A percentile compares a stretch with the other conserved stretches of the same genome.
Evolutionary conservation across 1,140 invertebrate species (phyloP).

Genomic region (Zaprionus kolodkinae): DNA sequence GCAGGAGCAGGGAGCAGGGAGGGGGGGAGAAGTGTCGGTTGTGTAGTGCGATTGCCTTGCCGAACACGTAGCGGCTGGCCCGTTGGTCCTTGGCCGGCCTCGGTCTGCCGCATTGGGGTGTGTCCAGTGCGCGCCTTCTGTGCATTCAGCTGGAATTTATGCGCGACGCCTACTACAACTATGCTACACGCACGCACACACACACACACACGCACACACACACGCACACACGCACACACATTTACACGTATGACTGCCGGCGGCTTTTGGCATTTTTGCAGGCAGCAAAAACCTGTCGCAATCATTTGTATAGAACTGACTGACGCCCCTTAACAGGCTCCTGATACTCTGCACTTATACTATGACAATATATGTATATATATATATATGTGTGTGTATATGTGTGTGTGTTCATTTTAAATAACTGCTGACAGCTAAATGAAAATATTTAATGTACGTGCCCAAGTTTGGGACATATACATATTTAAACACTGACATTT

Average conservation of each 20-base stretch:
- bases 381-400: neutral
- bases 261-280: neutral
- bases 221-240: neutral
- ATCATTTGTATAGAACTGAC: slow-evolving; percentile 20
- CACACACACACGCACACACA: neutral
- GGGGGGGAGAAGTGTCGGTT: neutral
- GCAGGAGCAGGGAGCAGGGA: no score
- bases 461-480: slow-evolving; percentile 44
- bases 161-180: slow-evolving; percentile 29
- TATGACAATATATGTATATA: neutral
- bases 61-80: neutral
- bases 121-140: slow-evolving; percentile 50
- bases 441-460: slow-evolving; percentile 79
- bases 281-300: neutral
- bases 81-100: slow-evolving; percentile 19
- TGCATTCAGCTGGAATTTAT: slow-evolving; percentile 46
- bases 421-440: slow-evolving; percentile 78
- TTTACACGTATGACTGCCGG: neutral
- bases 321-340: slow-evolving; percentile 1
- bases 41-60: slow-evolving; percentile 1
- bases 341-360: slow-evolving; percentile 22
- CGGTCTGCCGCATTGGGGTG: slow-evolving; percentile 43
- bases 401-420: slow-evolving; percentile 62
- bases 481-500: slow-evolving; percentile 53
- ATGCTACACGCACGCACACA: neutral